Evolutionary conservation across 1,140 invertebrate genomes (phyloP).

Genomic region (Adoxophyes honmai): DNA sequence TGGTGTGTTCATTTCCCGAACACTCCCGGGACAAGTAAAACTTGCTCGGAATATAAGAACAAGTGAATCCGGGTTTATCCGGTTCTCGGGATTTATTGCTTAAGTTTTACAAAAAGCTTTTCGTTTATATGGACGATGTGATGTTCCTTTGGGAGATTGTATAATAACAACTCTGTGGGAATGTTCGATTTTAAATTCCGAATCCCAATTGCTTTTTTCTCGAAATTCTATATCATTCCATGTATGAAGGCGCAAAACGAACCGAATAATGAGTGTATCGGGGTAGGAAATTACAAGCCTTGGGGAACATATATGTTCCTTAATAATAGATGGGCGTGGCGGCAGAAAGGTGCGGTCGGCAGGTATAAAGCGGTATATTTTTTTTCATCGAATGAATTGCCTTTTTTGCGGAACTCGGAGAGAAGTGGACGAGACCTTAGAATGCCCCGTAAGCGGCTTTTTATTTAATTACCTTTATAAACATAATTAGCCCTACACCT

Average conservation of each 20-base stretch:
- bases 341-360: not conserved
- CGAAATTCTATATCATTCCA: not conserved
- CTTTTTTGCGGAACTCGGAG: not conserved
- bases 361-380: constrained; percentile 10
- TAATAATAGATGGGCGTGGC: constrained; percentile 17
- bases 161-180: too few species aligned
- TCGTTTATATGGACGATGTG: constrained; percentile 12
- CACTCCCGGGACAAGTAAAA: not conserved
- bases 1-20: not conserved
- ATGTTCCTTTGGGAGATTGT: not conserved
- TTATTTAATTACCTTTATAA: constrained; percentile 9
- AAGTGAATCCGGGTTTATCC: constrained; percentile 15
- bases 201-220: not conserved
- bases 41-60: constrained; percentile 8
- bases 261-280: constrained; percentile 20
- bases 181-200: not conserved
- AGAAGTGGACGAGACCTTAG: not conserved
- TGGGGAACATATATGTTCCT: constrained; percentile 17
- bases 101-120: constrained; percentile 15
- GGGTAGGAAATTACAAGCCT: constrained; percentile 17
- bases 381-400: constrained; percentile 5
- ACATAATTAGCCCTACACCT: constrained; percentile 1
- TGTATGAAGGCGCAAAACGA: constrained; percentile 3
- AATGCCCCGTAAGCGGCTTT: not conserved
- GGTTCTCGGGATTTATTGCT: constrained; percentile 7